These are phyloP conservation scores for Drosophila sp. DNA, from an alignment of 1,140 invertebrate species.

Conservation along the genomic window DNA sequence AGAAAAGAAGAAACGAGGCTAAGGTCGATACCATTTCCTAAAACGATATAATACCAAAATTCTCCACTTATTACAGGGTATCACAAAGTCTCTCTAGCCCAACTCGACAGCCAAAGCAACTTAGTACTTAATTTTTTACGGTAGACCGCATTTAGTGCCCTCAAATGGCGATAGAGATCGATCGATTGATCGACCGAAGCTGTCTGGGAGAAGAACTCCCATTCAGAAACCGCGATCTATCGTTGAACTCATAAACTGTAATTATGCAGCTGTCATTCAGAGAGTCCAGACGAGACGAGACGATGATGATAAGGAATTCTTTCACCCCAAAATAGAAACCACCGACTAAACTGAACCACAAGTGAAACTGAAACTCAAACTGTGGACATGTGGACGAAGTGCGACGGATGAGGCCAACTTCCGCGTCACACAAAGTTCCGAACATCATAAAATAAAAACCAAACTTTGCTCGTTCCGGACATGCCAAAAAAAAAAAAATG, in stretches of 20 bases:
- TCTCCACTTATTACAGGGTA: not conserved
- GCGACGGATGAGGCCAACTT: conserved; percentile 32
- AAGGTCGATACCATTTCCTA: too few species aligned
- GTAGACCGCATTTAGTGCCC: conserved; percentile 42
- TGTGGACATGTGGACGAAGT: not conserved
- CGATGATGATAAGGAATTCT: conserved; percentile 44
- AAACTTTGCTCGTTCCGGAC: conserved; percentile 60
- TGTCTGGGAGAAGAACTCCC: not conserved
- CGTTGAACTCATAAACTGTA: conserved; percentile 28
- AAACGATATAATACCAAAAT: too few species aligned
- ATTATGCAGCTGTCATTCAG: conserved; percentile 41
- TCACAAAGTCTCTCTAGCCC: not conserved
- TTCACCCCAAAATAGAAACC: not conserved
- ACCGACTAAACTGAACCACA: conserved; percentile 23
- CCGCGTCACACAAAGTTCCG: conserved; percentile 38
- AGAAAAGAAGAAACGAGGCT: too few species aligned
- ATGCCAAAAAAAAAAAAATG: conserved; percentile 29
- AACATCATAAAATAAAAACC: conserved; percentile 54
- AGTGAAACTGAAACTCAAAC: conserved; percentile 45
- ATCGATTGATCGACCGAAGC: not conserved
- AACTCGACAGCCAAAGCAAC: too few species aligned
- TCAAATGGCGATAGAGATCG: conserved; percentile 47
- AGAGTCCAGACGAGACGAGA: conserved; percentile 26
- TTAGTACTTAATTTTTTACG: conserved; percentile 21
- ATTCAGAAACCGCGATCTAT: conserved; percentile 6